Base-by-base conservation (phyloP, 37 sponge, comb jelly and placozoan genomes). In the Beroe forskalii region DNA sequence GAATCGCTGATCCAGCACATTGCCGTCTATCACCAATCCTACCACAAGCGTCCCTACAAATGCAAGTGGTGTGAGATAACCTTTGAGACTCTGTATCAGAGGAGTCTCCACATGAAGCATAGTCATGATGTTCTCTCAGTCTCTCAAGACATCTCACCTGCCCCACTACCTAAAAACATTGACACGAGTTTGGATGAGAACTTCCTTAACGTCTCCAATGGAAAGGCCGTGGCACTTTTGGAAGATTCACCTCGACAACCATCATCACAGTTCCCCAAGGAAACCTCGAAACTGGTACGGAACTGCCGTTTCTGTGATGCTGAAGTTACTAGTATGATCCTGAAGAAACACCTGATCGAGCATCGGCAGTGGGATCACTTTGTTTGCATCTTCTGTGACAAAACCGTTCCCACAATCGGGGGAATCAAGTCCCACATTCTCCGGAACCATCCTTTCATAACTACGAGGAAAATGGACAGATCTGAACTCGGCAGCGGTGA, bases 31-130 rank as follows among this genome's bases (percentile, higher is more conserved):
- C 86, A 80, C 55, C 55, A 23, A 0, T 22, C 44, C 28, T 44
- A 41, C 44, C 86, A 41, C 55, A 80, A 80, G 86, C 37, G 40
- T 22, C 86, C 86, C 28, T 80, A 80, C 86, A 80, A 80, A 48
- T 80, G 86, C 48, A 80, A 80, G 86, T 80, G 86, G 86, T 80
- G 86, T 80, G 86, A 80, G 55, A 80, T 80, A 12, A 80, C 86
- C 8, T 80, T 80, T 31, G 86, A 80, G 55, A 80, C 86, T 23
- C 86, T 80, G 17, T 80, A 80, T 48, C 86, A 80, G 86, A 43
- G 86, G 86, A 80, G 86, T 22, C 55, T 80, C 2, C 86, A 80
- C 55, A 80, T 80, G 86, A 80, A 80, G 40, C 55, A 80, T 27
- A 44, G 55, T 80, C 86, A 80, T n/a, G 86, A 80, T 44, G 55